A percentile compares a stretch with the other conserved stretches of the same genome.
These are phyloP conservation scores for Podarcis siculus DNA, from an alignment of 2,797 vertebrate species.

Conservation along the genomic window DNA sequence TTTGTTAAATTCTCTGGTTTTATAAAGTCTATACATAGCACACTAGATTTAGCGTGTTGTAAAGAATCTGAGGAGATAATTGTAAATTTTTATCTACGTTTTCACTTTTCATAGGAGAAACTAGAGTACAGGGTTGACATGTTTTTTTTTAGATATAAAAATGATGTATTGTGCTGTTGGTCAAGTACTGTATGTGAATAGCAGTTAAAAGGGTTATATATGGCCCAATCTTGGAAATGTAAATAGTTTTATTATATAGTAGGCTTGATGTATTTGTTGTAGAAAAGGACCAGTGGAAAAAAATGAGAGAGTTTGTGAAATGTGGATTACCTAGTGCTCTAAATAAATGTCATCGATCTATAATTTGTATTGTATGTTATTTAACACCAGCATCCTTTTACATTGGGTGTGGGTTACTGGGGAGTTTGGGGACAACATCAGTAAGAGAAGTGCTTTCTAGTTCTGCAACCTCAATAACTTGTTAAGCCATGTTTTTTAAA, in stretches of 20 bases:
- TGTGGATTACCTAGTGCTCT: constrained; percentile 80
- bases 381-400: constrained; percentile 51
- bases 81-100: constrained; percentile 79
- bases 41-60: constrained; percentile 62
- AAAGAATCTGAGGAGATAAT: constrained; percentile 66
- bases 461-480: not conserved
- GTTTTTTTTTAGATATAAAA: constrained; percentile 78
- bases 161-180: constrained; percentile 81
- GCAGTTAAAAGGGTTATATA: constrained; percentile 75
- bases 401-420: constrained; percentile 44
- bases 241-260: constrained; percentile 86
- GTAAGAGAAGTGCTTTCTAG: not conserved
- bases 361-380: constrained; percentile 64
- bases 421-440: constrained; percentile 1
- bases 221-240: constrained; percentile 75
- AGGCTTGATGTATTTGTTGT: constrained; percentile 84
- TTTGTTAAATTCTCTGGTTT: constrained; percentile 70
- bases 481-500: not conserved
- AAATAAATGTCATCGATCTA: constrained; percentile 84
- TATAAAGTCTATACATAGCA: constrained; percentile 70
- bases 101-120: constrained; percentile 78
- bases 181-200: constrained; percentile 86
- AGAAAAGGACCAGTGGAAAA: constrained; percentile 85
- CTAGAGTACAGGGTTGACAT: constrained; percentile 82
- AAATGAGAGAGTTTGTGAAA: constrained; percentile 81